Conservation (phyloP, 2,797 vertebrate species). For the Enteromius thamalakanensis region DNA sequence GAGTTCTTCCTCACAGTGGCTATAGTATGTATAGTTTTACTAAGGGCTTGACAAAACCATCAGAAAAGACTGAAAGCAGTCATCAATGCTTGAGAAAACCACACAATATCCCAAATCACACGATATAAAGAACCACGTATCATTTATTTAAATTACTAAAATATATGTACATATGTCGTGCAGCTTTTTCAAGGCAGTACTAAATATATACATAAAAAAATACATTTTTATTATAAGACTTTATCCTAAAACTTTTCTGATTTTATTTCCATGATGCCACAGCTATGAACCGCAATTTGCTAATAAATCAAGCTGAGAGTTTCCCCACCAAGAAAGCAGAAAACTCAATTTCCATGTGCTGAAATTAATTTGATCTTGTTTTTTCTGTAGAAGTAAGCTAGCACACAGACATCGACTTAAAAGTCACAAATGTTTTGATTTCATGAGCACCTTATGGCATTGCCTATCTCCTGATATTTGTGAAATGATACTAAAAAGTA, state of each 20-base stretch:
- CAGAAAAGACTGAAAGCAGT: neutral
- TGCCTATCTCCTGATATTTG: neutral
- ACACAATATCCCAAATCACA: neutral
- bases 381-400: neutral
- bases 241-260: neutral
- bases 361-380: neutral
- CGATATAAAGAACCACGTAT: neutral
- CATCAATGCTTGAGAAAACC: neutral
- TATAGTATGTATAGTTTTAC: neutral
- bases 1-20: neutral
- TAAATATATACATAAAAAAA: neutral
- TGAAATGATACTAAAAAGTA: neutral
- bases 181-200: neutral
- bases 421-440: neutral
- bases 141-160: neutral
- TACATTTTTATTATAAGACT: neutral
- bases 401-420: neutral
- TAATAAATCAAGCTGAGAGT: too few relatives aligned
- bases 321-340: neutral
- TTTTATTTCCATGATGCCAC: neutral
- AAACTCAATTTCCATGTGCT: neutral
- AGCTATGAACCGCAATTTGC: neutral
- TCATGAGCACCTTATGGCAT: neutral
- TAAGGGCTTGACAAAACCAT: too few relatives aligned
- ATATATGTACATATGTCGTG: neutral